Percentiles rank a stretch among this genome's conserved stretches.
Evolutionary conservation across 2,113 vertebrate species (phyloP).

Genomic region (Tiliqua scincoides): DNA sequence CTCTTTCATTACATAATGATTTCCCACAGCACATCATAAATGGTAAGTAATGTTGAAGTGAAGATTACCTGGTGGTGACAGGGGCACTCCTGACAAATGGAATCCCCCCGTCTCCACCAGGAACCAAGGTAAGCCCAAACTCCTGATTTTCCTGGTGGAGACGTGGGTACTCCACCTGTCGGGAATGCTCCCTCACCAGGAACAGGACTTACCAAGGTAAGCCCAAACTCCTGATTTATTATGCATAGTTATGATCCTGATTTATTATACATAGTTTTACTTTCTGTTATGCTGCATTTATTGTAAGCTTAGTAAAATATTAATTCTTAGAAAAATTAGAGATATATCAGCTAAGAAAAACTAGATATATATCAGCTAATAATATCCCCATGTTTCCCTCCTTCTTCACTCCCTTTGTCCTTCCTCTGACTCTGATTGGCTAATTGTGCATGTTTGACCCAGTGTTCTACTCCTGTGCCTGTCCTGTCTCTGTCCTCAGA

Average conservation of each 20-base stretch:
- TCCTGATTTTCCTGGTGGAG: no score
- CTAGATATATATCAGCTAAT: constrained; percentile 72
- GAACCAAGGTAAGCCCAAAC: no score
- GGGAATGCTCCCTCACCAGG: no score
- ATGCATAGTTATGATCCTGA: no score
- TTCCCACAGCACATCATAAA: neutral
- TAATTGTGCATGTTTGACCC: constrained; percentile 78
- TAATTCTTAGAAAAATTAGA: constrained; percentile 22
- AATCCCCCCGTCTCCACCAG: no score
- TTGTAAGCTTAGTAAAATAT: neutral
- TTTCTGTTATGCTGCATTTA: constrained; percentile 3
- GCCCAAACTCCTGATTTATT: no score
- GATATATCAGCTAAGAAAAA: constrained; percentile 69
- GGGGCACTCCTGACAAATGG: no score
- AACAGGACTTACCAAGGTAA: no score
- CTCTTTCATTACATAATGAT: neutral
- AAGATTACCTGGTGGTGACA: no score
- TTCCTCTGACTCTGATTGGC: constrained; percentile 68
- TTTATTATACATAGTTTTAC: neutral
- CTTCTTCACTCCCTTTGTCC: constrained; percentile 75
- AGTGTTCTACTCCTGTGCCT: constrained; percentile 83
- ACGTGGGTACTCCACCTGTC: no score
- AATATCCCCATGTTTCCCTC: constrained; percentile 71
- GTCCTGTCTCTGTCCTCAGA: constrained; percentile 83
- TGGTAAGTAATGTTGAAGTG: neutral